Conservation (phyloP, 2,888 invertebrate genomes). For the Dione juno region DNA sequence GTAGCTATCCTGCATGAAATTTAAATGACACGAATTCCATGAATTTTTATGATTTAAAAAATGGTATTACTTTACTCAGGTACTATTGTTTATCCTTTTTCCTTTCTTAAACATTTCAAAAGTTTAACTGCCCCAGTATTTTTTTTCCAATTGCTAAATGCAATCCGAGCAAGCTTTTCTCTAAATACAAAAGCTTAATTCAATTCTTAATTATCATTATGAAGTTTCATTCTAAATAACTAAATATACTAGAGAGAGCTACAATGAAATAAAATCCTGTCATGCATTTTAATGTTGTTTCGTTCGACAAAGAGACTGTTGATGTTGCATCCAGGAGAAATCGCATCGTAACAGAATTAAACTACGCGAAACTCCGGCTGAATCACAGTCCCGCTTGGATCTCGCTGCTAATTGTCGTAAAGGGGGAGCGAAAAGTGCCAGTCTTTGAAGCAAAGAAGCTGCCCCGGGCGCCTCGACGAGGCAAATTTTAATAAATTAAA, state of each 20-base stretch:
- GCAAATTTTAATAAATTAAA: slow-evolving; percentile 83
- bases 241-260: slow-evolving; percentile 17
- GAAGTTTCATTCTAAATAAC: slow-evolving; percentile 20
- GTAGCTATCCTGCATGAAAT: too few species aligned
- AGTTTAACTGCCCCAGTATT: not conserved
- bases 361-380: slow-evolving; percentile 67
- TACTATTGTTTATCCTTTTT: too few species aligned
- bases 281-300: slow-evolving; percentile 37
- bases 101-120: not conserved
- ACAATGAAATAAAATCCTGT: slow-evolving; percentile 27
- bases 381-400: slow-evolving; percentile 69
- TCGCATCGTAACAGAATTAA: slow-evolving; percentile 72
- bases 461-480: slow-evolving; percentile 65
- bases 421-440: slow-evolving; percentile 77
- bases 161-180: slow-evolving; percentile 2
- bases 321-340: slow-evolving; percentile 69
- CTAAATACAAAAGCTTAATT: slow-evolving; percentile 11
- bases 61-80: too few species aligned
- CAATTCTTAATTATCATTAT: slow-evolving; percentile 5
- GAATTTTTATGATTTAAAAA: too few species aligned
- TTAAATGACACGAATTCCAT: too few species aligned
- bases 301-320: slow-evolving; percentile 58
- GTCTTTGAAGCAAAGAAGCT: slow-evolving; percentile 78
- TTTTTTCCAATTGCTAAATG: not conserved
- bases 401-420: slow-evolving; percentile 78